A percentile compares a stretch with the other conserved stretches of the same genome.
Conservation (phyloP, 2,113 vertebrate genomes). For the Engystomops pustulosus region DNA sequence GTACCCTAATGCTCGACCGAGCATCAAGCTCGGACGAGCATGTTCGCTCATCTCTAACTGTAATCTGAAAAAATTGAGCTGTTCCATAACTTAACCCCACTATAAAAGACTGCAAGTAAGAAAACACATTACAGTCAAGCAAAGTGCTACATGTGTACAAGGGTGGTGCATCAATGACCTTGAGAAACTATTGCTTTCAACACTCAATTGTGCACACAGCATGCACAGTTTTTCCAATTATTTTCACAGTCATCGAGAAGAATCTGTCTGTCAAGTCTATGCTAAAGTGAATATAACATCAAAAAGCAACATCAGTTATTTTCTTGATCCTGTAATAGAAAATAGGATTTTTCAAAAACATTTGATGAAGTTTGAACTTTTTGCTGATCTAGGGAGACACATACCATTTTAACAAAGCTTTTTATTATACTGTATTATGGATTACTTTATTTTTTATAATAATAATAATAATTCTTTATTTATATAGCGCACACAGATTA, state of each 20-base stretch:
- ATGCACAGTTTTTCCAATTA: slow-evolving; percentile 42
- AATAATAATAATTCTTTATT: no score
- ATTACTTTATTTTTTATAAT: not conserved
- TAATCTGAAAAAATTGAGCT: no score
- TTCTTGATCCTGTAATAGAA: not conserved
- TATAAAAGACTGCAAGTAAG: not conserved
- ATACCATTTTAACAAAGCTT: not conserved
- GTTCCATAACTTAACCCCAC: no score
- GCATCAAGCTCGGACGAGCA: no score
- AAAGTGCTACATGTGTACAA: not conserved
- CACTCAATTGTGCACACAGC: slow-evolving; percentile 41
- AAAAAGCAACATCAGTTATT: not conserved
- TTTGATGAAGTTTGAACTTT: not conserved
- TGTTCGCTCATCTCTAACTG: no score
- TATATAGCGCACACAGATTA: no score
- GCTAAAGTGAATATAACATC: slow-evolving; percentile 33
- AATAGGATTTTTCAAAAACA: not conserved
- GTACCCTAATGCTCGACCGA: no score
- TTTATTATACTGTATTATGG: not conserved
- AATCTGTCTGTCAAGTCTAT: slow-evolving; percentile 38
- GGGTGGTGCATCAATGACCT: slow-evolving; percentile 29
- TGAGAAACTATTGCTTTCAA: slow-evolving; percentile 36
- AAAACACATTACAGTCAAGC: slow-evolving; percentile 14
- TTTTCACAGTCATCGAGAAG: slow-evolving; percentile 5
- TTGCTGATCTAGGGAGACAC: not conserved